These are phyloP conservation scores for Malurus elegans DNA, from an alignment of 2,113 vertebrate genomes.

Conservation along the genomic window DNA sequence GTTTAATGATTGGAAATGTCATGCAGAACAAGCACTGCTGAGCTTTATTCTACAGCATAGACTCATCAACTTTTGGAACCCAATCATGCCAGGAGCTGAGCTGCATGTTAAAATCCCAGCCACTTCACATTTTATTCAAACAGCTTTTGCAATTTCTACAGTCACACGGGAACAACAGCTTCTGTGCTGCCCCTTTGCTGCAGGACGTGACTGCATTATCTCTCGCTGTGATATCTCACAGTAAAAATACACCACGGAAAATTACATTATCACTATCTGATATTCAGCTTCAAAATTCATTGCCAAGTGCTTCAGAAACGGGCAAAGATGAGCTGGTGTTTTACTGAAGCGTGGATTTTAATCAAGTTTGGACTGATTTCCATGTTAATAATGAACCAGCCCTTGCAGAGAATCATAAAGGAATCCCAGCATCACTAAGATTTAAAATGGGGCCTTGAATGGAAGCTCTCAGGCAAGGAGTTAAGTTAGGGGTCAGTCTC, in stretches of 20 bases:
- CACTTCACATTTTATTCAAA: neutral
- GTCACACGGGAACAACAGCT: neutral
- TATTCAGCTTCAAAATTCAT: neutral
- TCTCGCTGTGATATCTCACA: neutral
- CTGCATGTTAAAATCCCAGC: neutral
- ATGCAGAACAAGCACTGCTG: neutral
- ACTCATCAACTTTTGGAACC: neutral
- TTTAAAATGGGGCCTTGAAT: neutral
- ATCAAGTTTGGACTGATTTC: neutral
- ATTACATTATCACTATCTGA: neutral
- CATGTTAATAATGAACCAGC: neutral
- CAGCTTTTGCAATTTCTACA: neutral
- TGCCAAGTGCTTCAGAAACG: neutral
- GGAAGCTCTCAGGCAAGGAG: neutral
- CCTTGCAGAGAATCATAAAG: neutral
- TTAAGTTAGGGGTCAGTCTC: neutral
- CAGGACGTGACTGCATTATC: neutral
- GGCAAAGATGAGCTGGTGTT: neutral
- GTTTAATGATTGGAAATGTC: neutral
- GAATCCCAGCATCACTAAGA: neutral
- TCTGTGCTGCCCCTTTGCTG: neutral
- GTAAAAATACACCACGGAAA: neutral
- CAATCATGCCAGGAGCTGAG: neutral
- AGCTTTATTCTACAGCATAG: neutral
- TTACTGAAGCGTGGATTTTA: neutral